These are phyloP conservation scores for Gonatopus flavifemur DNA, from an alignment of 1,140 invertebrate genomes.

Conservation along the genomic window DNA sequence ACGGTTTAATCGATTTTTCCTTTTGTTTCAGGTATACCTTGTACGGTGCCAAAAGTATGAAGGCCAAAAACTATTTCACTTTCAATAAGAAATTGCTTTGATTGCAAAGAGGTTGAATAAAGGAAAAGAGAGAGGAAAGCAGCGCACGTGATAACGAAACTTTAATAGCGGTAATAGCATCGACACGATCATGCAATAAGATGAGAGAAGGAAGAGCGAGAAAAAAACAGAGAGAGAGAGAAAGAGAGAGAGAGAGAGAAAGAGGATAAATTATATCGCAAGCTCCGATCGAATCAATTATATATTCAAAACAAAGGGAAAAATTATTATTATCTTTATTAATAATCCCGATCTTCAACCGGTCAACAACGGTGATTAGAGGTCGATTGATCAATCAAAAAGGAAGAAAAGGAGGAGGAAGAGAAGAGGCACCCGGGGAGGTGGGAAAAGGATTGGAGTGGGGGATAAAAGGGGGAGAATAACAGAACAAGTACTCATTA, in stretches of 20 bases:
- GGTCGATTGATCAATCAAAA: background rate
- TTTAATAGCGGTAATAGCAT: background rate
- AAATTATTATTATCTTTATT: background rate
- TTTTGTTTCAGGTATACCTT: conserved; percentile 23
- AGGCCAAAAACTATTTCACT: conserved; percentile 34
- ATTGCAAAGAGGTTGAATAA: background rate
- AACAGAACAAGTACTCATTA: background rate
- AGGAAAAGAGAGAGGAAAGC: background rate
- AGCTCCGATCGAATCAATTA: background rate
- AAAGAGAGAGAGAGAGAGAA: conserved; percentile 2
- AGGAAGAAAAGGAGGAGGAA: background rate
- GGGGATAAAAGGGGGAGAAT: background rate
- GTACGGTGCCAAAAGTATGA: conserved; percentile 23
- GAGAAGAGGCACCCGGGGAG: background rate
- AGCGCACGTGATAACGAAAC: background rate
- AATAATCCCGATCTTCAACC: background rate
- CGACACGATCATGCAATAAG: background rate
- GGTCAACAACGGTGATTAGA: background rate
- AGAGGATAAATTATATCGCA: background rate
- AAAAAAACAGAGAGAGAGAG: background rate
- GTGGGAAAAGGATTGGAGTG: background rate
- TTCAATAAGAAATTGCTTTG: conserved; percentile 38
- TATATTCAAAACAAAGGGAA: no score
- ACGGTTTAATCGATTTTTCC: background rate
- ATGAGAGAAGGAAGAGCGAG: conserved; percentile 2